These are phyloP conservation scores for Tor tambroides DNA, from an alignment of 2,113 vertebrate species.

Conservation along the genomic window DNA sequence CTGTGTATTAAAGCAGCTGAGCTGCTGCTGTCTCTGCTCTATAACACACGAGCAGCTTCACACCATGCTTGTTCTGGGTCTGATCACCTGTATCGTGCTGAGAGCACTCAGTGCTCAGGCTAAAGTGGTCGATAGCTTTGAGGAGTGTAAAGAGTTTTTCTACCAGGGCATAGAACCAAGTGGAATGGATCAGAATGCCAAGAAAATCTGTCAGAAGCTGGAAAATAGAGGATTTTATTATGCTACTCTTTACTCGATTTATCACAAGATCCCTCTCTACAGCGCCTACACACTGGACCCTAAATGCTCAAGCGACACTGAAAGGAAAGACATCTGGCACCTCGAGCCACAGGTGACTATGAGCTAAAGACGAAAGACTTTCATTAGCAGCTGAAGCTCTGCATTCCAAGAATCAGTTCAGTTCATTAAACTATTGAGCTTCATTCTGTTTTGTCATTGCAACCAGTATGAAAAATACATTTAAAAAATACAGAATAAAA, in stretches of 20 bases:
- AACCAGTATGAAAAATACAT: background rate
- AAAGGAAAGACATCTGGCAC: background rate
- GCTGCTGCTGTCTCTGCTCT: too few species aligned
- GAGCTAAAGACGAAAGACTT: background rate
- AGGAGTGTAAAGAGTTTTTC: slow-evolving; percentile 22
- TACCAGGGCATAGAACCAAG: slow-evolving; percentile 14
- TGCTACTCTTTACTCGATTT: slow-evolving; percentile 29
- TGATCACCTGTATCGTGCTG: background rate
- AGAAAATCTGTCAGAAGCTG: slow-evolving; percentile 42
- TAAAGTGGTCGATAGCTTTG: slow-evolving; percentile 5
- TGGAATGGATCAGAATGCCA: slow-evolving; percentile 33
- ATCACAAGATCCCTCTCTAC: slow-evolving; percentile 46
- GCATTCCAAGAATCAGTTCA: background rate
- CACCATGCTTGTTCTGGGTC: background rate
- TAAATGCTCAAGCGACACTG: background rate
- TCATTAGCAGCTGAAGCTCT: background rate
- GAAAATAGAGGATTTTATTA: background rate
- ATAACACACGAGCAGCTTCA: too few species aligned
- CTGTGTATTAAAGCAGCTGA: too few species aligned
- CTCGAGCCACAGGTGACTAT: slow-evolving; percentile 44
- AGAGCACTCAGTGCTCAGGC: slow-evolving; percentile 6
- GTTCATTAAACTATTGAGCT: background rate
- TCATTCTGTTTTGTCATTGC: background rate
- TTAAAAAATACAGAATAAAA: too few species aligned
- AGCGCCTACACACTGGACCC: slow-evolving; percentile 41